Evolutionary conservation across 2,888 invertebrate genomes (phyloP).

Genomic region (Macrophya annulata): DNA sequence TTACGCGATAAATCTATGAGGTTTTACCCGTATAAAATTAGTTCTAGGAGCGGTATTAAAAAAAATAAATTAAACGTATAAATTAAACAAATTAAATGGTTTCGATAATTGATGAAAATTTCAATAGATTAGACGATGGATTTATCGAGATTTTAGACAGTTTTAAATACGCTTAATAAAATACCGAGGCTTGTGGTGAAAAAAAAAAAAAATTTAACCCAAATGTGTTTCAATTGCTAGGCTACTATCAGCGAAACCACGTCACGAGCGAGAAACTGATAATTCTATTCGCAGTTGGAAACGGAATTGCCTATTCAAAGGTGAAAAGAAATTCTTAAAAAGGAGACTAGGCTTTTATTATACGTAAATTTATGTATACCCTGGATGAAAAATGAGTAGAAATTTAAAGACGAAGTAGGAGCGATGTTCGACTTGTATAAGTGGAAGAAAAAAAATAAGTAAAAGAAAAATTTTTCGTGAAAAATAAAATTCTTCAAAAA

Average conservation of each 20-base stretch:
- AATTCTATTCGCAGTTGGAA: conserved; percentile 4
- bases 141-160: neutral
- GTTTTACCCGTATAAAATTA: neutral
- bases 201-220: neutral
- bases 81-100: neutral
- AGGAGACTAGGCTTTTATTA: neutral
- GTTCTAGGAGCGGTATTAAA: neutral
- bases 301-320: conserved; percentile 4
- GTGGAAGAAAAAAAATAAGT: neutral
- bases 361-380: neutral
- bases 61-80: neutral
- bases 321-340: neutral
- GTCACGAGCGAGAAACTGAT: neutral
- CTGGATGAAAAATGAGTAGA: neutral
- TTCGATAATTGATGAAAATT: neutral
- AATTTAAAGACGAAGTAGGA: neutral
- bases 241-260: conserved; percentile 6
- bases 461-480: neutral
- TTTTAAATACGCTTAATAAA: neutral
- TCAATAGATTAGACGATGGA: neutral
- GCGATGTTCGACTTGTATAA: neutral
- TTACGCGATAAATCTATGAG: conserved; percentile 18
- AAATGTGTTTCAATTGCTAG: conserved; percentile 13
- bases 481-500: neutral
- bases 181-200: neutral